phyloP scores from a whole-genome alignment of 2,888 invertebrate species.

The Cinara cedri region DNA sequence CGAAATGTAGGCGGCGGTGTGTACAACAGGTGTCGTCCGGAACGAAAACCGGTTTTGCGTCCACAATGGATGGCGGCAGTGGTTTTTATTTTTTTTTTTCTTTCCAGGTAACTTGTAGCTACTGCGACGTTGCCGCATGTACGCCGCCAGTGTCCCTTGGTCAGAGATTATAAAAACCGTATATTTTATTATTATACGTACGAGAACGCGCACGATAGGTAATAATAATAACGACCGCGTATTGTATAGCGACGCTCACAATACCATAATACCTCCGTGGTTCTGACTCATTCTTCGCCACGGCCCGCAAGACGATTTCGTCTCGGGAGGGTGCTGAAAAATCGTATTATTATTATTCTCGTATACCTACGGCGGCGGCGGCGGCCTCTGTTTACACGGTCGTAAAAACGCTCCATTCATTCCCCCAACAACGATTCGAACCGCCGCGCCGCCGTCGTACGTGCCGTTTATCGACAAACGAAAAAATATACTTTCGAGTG shows the following conservation, averaged over 20 bases:
- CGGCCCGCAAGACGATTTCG: not conserved
- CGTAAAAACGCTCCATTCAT: constrained; percentile 5
- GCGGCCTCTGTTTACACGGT: constrained; percentile 7
- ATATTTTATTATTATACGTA: no score
- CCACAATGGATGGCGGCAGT: constrained; percentile 45
- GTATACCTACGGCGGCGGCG: no score
- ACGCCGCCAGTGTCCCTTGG: not conserved
- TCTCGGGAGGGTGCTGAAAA: not conserved
- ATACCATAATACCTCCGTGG: not conserved
- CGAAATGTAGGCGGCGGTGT: constrained; percentile 49
- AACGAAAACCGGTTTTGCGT: constrained; percentile 53
- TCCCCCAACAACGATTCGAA: not conserved
- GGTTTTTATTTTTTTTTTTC: constrained; percentile 37
- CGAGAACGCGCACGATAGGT: not conserved
- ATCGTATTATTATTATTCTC: no score
- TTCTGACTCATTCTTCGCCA: no score
- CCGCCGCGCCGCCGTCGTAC: not conserved
- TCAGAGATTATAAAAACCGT: not conserved
- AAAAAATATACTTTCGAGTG: not conserved
- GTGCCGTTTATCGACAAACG: not conserved
- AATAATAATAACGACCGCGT: not conserved
- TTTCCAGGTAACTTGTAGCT: constrained; percentile 47
- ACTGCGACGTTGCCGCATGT: constrained; percentile 51
- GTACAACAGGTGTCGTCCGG: constrained; percentile 56
- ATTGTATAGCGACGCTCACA: no score